Evolutionary conservation across 2,113 vertebrate genomes (phyloP).

Genomic region (Daphoenositta chrysoptera): DNA sequence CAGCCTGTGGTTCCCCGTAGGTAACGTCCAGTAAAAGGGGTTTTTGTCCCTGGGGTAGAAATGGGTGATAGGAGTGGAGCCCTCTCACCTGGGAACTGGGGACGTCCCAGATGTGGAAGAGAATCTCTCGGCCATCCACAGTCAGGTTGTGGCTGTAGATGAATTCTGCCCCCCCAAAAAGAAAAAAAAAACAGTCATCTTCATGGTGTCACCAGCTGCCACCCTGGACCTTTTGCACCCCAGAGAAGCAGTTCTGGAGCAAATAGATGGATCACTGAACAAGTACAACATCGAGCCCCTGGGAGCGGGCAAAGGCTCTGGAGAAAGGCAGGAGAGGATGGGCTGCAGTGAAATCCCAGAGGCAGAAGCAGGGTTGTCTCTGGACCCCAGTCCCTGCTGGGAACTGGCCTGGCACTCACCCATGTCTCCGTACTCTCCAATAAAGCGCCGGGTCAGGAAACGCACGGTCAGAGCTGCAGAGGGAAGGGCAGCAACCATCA

Average conservation of each 20-base stretch:
- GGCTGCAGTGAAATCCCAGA: background rate
- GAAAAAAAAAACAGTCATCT: background rate
- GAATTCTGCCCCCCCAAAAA: conserved; percentile 69
- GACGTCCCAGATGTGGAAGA: conserved; percentile 84
- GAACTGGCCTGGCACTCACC: conserved; percentile 64
- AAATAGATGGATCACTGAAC: background rate
- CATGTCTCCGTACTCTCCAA: conserved; percentile 86
- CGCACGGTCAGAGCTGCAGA: conserved; percentile 82
- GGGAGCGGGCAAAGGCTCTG: background rate
- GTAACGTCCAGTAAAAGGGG: fast-evolving
- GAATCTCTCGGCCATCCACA: conserved; percentile 77
- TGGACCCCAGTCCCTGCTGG: background rate
- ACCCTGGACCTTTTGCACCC: background rate
- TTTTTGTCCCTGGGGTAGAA: background rate
- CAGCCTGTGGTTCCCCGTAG: background rate
- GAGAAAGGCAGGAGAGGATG: background rate
- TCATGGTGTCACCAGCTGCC: background rate
- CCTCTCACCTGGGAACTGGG: conserved; percentile 77
- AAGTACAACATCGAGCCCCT: background rate
- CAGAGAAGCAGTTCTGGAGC: background rate
- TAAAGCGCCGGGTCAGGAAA: conserved; percentile 85
- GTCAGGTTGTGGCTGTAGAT: conserved; percentile 81
- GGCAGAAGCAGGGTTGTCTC: background rate
- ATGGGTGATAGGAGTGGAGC: fast-evolving
- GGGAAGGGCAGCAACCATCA: background rate